A percentile compares a stretch with the other conserved stretches of the same genome.
Evolutionary conservation across 2,888 invertebrate species (phyloP).

Genomic region (Junonia oenone): DNA sequence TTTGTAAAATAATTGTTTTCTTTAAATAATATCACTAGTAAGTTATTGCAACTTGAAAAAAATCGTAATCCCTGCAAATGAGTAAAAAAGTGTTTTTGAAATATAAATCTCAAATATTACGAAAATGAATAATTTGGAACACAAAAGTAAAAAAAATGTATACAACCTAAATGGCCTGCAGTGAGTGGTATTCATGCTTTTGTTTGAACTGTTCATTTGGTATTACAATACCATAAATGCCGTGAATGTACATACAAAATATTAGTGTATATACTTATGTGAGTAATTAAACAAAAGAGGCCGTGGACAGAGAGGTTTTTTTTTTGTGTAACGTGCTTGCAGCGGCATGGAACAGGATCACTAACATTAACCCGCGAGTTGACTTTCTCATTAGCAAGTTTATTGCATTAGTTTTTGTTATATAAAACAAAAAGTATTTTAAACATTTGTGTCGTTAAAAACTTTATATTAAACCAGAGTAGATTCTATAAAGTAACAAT

Average conservation of each 20-base stretch:
- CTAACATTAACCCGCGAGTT: neutral
- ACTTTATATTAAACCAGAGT: too few species aligned
- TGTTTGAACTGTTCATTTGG: constrained; percentile 30
- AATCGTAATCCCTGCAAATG: neutral
- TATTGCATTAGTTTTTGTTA: neutral
- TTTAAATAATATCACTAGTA: too few species aligned
- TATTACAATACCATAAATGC: constrained; percentile 25
- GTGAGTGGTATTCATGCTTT: constrained; percentile 26
- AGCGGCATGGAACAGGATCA: neutral
- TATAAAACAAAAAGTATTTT: neutral
- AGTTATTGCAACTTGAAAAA: neutral
- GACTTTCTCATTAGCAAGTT: neutral
- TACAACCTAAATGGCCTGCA: constrained; percentile 27
- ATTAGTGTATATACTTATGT: constrained; percentile 8
- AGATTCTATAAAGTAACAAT: too few species aligned
- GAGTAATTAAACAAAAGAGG: constrained; percentile 17
- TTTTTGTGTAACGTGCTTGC: neutral
- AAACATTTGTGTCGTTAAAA: too few species aligned
- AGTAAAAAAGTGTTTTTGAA: constrained; percentile 4
- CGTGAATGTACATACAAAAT: constrained; percentile 13
- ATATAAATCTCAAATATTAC: constrained; percentile 4
- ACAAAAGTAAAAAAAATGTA: constrained; percentile 26
- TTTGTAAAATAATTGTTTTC: too few species aligned
- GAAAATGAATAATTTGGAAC: constrained; percentile 17
- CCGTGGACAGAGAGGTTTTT: constrained; percentile 1